Base-by-base conservation (phyloP, 2,113 vertebrate genomes). In the Seriola aureovittata region DNA sequence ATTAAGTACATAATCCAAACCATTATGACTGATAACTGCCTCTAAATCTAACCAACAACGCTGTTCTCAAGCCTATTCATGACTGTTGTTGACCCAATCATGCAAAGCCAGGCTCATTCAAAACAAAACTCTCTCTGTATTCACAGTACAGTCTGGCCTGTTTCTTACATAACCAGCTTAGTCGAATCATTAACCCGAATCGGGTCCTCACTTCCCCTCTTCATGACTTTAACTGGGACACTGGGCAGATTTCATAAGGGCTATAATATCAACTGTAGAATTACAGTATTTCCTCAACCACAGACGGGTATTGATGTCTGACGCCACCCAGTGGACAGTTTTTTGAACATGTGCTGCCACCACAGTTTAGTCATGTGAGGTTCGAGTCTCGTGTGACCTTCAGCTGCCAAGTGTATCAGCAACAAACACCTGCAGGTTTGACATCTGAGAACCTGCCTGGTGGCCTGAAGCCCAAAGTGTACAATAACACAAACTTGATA, bases 131-230 rank as follows among this genome's bases (percentile, higher is more conserved):
- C 52, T 64, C 63, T 78, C 38, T 86, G 85, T 85, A 6, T 82
- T 69, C 67, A 19, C 84, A 81, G 86, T 71, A 92, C 88, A 88
- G 75, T 72, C 83, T 90, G 90, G 79, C 81, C 89, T 85, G 82
- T 60, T 90, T 85, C 81, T 94, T 93, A 86, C 73, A 83, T 93
- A 94, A 94, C 85, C 75, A 16, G 75, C 63, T 89, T 69, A 85
- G 46, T 69, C 4, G 9, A 86, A 85, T 83, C 81, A 90, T 87
- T 91, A 85, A 87, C 85, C 87, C 55, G 7, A 81, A 89, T 91
- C 85, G 80, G 38, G 19, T n/a, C 76, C 55, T 23, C 52, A 50
- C 68, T 60, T 75, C 66, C 48, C 38, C 40, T 57, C 57, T 78
- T 67, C 75, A 76, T 44, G 73, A 58, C 69, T 75, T 32, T 29